Percentiles rank a stretch among this genome's conserved stretches.
These are phyloP conservation scores for Chionomys nivalis DNA, from an alignment of 2,113 vertebrate genomes.

Conservation along the genomic window DNA sequence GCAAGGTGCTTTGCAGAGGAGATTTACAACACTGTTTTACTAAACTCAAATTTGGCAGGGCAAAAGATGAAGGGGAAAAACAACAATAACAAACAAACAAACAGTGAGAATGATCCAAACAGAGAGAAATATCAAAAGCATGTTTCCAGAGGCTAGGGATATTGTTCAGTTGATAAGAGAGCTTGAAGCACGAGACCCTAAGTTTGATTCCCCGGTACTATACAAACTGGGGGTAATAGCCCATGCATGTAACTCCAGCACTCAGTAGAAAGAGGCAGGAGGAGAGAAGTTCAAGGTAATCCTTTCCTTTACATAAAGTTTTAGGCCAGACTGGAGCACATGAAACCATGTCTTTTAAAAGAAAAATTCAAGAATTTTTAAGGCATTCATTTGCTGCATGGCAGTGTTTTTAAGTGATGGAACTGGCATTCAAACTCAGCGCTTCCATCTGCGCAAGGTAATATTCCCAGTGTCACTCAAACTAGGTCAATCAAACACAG, in stretches of 20 bases:
- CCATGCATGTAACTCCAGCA: background rate
- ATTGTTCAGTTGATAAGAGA: background rate
- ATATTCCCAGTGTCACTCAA: background rate
- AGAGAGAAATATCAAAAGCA: background rate
- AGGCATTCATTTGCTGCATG: background rate
- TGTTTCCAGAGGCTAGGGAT: background rate
- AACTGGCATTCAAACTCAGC: background rate
- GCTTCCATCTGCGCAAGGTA: background rate
- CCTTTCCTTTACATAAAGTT: too few species aligned
- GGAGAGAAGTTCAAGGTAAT: background rate
- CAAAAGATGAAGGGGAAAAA: constrained; percentile 20
- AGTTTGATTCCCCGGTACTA: background rate
- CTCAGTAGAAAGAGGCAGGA: background rate
- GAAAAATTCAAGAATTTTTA: background rate
- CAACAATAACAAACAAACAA: background rate
- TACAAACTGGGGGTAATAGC: background rate
- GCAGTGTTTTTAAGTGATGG: background rate
- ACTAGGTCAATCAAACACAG: background rate
- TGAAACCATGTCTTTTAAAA: background rate
- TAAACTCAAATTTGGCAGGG: background rate
- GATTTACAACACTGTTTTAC: background rate
- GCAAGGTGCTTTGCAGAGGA: background rate
- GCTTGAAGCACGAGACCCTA: background rate
- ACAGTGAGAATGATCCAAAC: background rate
- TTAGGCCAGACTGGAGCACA: background rate